Evolutionary conservation across 2,888 invertebrate species (phyloP), one percentile per base, ranked within the genome.

Genomic region (Andrena hattorfiana): DNA sequence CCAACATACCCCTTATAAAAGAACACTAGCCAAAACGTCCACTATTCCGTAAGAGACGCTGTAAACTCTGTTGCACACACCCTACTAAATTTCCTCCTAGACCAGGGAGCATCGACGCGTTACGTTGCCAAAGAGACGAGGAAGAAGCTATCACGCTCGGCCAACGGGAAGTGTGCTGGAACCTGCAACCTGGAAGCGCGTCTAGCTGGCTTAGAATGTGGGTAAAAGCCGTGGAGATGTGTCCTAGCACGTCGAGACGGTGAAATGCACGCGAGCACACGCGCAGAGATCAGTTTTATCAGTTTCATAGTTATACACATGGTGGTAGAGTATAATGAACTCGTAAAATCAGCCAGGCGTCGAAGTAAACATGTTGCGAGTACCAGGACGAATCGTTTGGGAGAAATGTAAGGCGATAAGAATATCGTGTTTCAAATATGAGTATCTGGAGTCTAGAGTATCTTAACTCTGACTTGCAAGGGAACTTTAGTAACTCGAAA

Each of bases 171-270:
- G 51, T 62, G 30, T 54, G 16, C 42, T 62, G 67, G 28, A 73
- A 77, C 54, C 32, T 63, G 3, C 10, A 64, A 60, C 64, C 69
- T 79, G 81, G 66, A 81, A 81, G 73, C 48, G 60, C 79, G 49
- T 42, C 63, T 67, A 54, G 1, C 16, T 2, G 32, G 7, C 51
- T 7, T 66, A 28, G 30, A 74, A 59, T 60, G 35, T 56, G 51
- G 66, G 64, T 49, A 64, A 80, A 35, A 77, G 81, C 49, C 59
- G 48, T 26, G 64, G 5, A 32, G 26, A 72, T 59, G 64, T 72
- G 62, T 28, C 35, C 49, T 49, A 49, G 69, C 35, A 69, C 85
- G 60, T 64, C 69, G 70, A 59, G 70, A 71, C 49, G 69, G 56
- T 56, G 56, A 56, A 56, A 56, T 20, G 23, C 56, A 23, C 51